A percentile compares a stretch with the other conserved stretches of the same genome.
Conservation (phyloP, 2,797 vertebrate genomes). For the Pempheris klunzingeri region DNA sequence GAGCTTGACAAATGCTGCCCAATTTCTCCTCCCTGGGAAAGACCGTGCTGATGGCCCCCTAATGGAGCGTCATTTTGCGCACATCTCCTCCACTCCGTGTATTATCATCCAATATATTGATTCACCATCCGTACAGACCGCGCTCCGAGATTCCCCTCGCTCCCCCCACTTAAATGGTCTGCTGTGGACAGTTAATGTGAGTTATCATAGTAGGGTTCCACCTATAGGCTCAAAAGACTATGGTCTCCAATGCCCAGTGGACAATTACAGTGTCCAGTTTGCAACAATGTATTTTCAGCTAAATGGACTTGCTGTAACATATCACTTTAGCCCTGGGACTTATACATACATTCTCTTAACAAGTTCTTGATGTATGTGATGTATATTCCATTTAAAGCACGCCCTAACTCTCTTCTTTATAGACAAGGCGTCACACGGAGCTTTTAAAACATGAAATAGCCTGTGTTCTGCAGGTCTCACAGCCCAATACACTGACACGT, state of each 20-base stretch:
- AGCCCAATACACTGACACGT: conserved; percentile 57
- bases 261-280: conserved; percentile 76
- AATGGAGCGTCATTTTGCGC: conserved; percentile 67
- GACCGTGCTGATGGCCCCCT: conserved; percentile 54
- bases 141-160: conserved; percentile 41
- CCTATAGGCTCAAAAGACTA: conserved; percentile 62
- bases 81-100: conserved; percentile 55
- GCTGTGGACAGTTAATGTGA: conserved; percentile 78
- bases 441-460: conserved; percentile 81
- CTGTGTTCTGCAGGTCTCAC: conserved; percentile 64
- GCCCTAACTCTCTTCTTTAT: conserved; percentile 77
- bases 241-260: conserved; percentile 74
- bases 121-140: conserved; percentile 69
- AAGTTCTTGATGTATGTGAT: conserved; percentile 83
- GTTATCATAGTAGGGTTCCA: conserved; percentile 70
- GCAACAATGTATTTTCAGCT: conserved; percentile 81
- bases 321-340: conserved; percentile 76
- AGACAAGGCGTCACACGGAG: conserved; percentile 74
- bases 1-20: conserved; percentile 31
- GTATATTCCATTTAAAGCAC: conserved; percentile 80
- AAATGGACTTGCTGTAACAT: conserved; percentile 82
- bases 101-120: conserved; percentile 80
- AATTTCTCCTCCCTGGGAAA: conserved; percentile 44
- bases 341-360: conserved; percentile 84
- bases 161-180: conserved; percentile 68